phyloP scores from a whole-genome alignment of 2,113 vertebrate genomes.

The Procavia capensis region DNA sequence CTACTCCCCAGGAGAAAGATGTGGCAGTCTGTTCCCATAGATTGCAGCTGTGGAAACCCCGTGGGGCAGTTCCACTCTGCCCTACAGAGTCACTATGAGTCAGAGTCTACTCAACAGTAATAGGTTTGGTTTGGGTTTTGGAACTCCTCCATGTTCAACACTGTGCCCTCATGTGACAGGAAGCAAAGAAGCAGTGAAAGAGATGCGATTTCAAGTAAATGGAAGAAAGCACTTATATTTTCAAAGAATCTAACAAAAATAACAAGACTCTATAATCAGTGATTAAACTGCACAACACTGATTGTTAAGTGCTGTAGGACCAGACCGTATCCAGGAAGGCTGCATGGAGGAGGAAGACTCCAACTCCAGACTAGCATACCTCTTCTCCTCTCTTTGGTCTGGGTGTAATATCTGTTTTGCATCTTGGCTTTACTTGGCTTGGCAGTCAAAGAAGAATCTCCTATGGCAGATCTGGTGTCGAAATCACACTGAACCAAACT shows the following conservation, averaged over 20 bases:
- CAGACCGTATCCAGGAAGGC: background rate
- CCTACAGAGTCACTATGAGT: too few relatives aligned
- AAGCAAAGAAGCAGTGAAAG: background rate
- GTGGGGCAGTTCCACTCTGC: too few relatives aligned
- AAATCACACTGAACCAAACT: too few relatives aligned
- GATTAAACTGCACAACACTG: background rate
- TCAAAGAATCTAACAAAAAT: conserved; percentile 49
- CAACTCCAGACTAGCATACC: background rate
- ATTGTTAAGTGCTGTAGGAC: background rate
- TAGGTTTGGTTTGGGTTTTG: too few relatives aligned
- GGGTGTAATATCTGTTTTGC: background rate
- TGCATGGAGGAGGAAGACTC: background rate
- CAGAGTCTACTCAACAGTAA: too few relatives aligned
- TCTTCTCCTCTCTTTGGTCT: background rate
- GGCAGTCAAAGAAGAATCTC: background rate
- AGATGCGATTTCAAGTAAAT: background rate
- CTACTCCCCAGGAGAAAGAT: too few relatives aligned
- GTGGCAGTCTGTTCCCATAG: too few relatives aligned
- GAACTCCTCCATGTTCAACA: background rate
- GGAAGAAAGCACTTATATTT: background rate
- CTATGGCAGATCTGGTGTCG: background rate
- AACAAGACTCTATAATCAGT: background rate
- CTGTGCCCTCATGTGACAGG: background rate
- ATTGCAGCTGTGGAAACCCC: too few relatives aligned
- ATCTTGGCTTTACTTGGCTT: too few relatives aligned